phyloP scores from a whole-genome alignment of 2,113 vertebrate species.

The Rhynchomys soricoides region DNA sequence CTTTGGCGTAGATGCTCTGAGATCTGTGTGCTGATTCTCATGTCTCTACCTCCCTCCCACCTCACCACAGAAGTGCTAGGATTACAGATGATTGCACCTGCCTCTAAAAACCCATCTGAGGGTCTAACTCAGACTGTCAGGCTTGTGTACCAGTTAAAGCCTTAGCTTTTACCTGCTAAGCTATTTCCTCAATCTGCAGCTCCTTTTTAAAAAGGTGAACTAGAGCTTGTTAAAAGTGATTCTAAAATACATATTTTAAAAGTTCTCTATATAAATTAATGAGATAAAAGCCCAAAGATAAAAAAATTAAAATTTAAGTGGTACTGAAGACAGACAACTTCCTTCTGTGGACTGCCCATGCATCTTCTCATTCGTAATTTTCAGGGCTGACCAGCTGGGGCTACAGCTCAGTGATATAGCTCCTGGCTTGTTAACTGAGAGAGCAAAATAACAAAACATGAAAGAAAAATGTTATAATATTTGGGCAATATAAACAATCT shows the following conservation, averaged over 20 bases:
- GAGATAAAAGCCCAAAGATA: slow-evolving; percentile 30
- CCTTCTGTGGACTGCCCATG: background rate
- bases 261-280: background rate
- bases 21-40: background rate
- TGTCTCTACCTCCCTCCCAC: background rate
- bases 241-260: slow-evolving; percentile 14
- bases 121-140: background rate
- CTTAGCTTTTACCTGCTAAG: background rate
- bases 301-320: background rate
- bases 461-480: background rate
- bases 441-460: background rate
- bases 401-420: background rate
- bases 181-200: background rate
- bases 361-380: background rate
- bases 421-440: background rate
- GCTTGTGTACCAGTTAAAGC: background rate
- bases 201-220: slow-evolving; percentile 15
- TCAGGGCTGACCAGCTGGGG: background rate
- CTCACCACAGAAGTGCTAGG: background rate
- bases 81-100: background rate
- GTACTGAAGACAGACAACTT: background rate
- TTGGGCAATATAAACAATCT: background rate
- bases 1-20: background rate
- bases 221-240: slow-evolving; percentile 37
- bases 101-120: background rate